These are phyloP conservation scores for Cardiocondyla obscurior DNA, from an alignment of 1,140 invertebrate species.

Conservation along the genomic window DNA sequence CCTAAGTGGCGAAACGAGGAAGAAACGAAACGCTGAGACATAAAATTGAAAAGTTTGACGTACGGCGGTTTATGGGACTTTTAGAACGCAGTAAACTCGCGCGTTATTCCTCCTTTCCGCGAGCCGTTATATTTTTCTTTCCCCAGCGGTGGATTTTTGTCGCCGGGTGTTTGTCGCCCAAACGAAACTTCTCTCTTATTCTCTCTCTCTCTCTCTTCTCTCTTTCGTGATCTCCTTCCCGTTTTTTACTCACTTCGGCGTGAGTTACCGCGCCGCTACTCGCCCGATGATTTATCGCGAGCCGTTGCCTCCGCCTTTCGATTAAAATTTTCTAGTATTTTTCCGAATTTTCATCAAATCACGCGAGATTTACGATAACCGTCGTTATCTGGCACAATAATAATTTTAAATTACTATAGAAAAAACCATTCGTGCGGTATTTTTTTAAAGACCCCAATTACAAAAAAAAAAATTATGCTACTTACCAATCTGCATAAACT, in stretches of 20 bases:
- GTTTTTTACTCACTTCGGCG: conserved; percentile 46
- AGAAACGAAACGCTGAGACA: conserved; percentile 75
- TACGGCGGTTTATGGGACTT: conserved; percentile 80
- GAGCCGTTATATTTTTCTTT: conserved; percentile 80
- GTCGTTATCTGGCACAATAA: too few species aligned
- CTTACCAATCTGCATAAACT: too few species aligned
- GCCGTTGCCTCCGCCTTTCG: background rate
- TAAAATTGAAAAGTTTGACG: conserved; percentile 84
- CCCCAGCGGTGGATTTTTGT: conserved; percentile 70
- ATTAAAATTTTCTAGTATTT: conserved; percentile 25
- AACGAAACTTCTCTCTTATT: conserved; percentile 54
- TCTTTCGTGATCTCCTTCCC: background rate
- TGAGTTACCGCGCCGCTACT: conserved; percentile 44
- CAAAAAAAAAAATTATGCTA: too few species aligned
- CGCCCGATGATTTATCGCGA: conserved; percentile 28
- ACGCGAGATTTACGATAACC: background rate
- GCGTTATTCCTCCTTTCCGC: conserved; percentile 79
- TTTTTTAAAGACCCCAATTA: too few species aligned
- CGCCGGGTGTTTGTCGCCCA: conserved; percentile 73
- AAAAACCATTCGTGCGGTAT: too few species aligned
- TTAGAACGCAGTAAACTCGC: conserved; percentile 81
- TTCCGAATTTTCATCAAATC: conserved; percentile 7
- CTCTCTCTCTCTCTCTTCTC: too few species aligned
- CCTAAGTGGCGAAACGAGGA: conserved; percentile 70
- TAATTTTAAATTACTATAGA: too few species aligned